phyloP scores from a whole-genome alignment of 2,797 vertebrate genomes.

The Yasuhikotakia modesta region DNA sequence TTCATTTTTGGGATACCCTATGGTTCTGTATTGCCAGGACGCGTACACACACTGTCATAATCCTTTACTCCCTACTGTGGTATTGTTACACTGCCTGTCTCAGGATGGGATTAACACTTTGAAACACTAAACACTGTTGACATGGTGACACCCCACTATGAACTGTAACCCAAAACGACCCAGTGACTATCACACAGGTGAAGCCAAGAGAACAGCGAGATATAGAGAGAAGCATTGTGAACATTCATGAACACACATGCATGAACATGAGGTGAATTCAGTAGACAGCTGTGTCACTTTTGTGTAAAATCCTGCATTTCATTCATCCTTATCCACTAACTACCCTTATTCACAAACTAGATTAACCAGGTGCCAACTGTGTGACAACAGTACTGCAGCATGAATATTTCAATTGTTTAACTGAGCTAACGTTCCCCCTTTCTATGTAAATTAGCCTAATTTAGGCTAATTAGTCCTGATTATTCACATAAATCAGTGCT shows the following conservation, averaged over 20 bases:
- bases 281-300: not conserved
- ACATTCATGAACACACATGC: slow-evolving; percentile 1
- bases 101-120: slow-evolving; percentile 44
- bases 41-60: slow-evolving; percentile 35
- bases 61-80: slow-evolving; percentile 26
- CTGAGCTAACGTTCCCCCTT: no score
- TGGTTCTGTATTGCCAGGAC: not conserved
- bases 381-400: no score
- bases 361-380: not conserved
- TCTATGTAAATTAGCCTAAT: no score
- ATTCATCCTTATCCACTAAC: not conserved
- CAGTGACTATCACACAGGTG: not conserved
- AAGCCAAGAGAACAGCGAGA: not conserved
- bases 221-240: not conserved
- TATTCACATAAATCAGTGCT: no score
- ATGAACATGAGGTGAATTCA: not conserved
- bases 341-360: not conserved
- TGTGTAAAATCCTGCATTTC: not conserved
- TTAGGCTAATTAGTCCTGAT: no score
- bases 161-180: slow-evolving; percentile 40
- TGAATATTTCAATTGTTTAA: no score
- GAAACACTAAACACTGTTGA: slow-evolving; percentile 27
- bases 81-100: slow-evolving; percentile 53
- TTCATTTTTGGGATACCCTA: no score
- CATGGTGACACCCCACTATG: slow-evolving; percentile 31